Conservation (phyloP, 1,140 invertebrate genomes). For the Spodoptera frugiperda region DNA sequence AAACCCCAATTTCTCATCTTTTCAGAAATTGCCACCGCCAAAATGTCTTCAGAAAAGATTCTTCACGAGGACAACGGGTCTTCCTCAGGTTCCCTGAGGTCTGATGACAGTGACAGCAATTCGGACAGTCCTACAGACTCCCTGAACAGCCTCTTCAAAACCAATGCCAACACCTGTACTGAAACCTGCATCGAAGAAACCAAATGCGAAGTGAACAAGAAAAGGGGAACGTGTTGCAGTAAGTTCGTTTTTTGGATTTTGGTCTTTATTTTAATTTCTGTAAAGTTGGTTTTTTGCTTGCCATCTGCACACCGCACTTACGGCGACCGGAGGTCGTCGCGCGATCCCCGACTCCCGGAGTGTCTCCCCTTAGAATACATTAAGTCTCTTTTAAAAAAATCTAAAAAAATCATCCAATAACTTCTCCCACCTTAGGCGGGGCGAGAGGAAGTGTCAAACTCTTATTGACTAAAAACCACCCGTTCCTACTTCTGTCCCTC, state of each 20-base stretch:
- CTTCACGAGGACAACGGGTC: conserved; percentile 1
- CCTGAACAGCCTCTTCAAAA: conserved; percentile 13
- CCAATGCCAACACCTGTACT: conserved; percentile 1
- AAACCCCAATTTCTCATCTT: not conserved
- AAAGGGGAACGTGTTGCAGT: conserved; percentile 52
- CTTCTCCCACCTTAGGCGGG: no score
- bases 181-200: conserved; percentile 14
- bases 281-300: no score
- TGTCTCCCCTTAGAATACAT: no score
- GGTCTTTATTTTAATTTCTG: not conserved
- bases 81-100: conserved; percentile 11
- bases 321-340: no score
- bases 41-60: conserved; percentile 10
- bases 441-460: no score
- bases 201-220: not conserved
- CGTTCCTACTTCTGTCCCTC: no score
- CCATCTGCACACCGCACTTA: no score
- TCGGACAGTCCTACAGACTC: conserved; percentile 15
- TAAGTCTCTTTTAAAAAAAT: no score
- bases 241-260: conserved; percentile 41
- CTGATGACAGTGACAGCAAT: conserved; percentile 5
- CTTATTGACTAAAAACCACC: no score
- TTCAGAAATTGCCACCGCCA: not conserved
- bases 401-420: no score
- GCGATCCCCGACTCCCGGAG: no score